Base-by-base conservation (phyloP, 1,140 invertebrate species). In the Halotydeus destructor region DNA sequence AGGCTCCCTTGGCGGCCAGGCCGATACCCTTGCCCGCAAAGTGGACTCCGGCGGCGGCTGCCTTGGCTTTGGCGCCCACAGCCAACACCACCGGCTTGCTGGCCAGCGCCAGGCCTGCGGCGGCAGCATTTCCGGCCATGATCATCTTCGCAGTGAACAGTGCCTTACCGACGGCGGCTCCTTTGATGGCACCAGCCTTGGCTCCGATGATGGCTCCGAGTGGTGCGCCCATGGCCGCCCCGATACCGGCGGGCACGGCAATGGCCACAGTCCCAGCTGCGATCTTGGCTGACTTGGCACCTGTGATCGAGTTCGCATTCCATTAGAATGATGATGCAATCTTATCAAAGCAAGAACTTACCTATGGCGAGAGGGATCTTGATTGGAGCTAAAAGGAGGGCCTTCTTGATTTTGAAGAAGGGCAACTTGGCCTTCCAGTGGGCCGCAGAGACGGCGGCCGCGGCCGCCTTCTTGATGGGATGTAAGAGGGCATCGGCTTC, bases 171-270 rank as follows among this genome's bases (percentile, higher is more conserved):
- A 34, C 22, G 5, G 21, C 14, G 21, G 33, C 33, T 16, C 33
- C 33, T 14, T 34, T 34, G 6, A 34, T 14, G 5, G 33, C 33
- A 34, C 33, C 33, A 6, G 33, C 33, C n/a, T 34, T 34, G 14
- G 33, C 33, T 9, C 33, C 33, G n/a, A 34, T 34, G 14, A 34
- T 9, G 14, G 33, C 33, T 16, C 33, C 33, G 33, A 34, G 8
- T 34, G 33, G 33, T 5, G 33, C 33, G 21, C 33, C 33, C 14
- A 34, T n/a, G 21, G 33, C 33, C 5, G 33, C 33, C 14, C 33
- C 33, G 33, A 34, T 34, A n/a, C 33, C 33, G 14, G 21, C 22
- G 14, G 33, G 33, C 8, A 34, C 33, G 33, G 33, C 33, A 9
- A 34, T 14, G n/a, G n/a, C n/a, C n/a, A n/a, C n/a, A n/a, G n/a